Conservation (phyloP, 2,888 invertebrate species). For the Lepidocyrtinus sp. region DNA sequence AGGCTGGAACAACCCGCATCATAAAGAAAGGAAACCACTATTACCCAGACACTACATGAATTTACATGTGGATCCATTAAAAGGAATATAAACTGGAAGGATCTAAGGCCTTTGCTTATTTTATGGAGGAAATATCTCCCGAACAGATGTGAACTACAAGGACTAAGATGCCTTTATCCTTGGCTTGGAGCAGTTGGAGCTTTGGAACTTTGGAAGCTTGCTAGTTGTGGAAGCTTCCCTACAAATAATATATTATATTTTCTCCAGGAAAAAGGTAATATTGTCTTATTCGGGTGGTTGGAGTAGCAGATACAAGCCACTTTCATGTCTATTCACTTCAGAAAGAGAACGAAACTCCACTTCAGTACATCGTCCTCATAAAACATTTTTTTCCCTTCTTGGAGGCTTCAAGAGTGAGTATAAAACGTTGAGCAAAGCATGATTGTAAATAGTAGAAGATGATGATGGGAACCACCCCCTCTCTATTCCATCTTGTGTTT, state of each 20-base stretch:
- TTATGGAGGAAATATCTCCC: neutral
- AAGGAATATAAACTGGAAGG: neutral
- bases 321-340: slow-evolving; percentile 35
- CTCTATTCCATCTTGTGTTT: slow-evolving; percentile 27
- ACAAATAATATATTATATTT: neutral
- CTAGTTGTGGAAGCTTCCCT: too few species aligned
- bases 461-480: slow-evolving; percentile 30
- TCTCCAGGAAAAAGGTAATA: neutral
- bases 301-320: slow-evolving; percentile 42
- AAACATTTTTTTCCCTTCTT: slow-evolving; percentile 23
- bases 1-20: neutral
- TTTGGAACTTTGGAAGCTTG: too few species aligned
- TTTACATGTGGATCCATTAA: neutral
- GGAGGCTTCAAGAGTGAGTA: neutral
- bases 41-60: neutral
- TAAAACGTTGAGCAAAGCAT: neutral
- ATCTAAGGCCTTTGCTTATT: neutral
- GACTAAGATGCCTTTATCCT: too few species aligned
- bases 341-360: neutral
- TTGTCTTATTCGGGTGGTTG: neutral
- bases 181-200: too few species aligned
- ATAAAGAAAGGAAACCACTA: neutral
- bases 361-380: neutral
- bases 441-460: neutral
- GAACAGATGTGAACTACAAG: neutral